These are phyloP conservation scores for Oegoconia quadripuncta DNA, from an alignment of 2,888 invertebrate genomes.

Conservation along the genomic window DNA sequence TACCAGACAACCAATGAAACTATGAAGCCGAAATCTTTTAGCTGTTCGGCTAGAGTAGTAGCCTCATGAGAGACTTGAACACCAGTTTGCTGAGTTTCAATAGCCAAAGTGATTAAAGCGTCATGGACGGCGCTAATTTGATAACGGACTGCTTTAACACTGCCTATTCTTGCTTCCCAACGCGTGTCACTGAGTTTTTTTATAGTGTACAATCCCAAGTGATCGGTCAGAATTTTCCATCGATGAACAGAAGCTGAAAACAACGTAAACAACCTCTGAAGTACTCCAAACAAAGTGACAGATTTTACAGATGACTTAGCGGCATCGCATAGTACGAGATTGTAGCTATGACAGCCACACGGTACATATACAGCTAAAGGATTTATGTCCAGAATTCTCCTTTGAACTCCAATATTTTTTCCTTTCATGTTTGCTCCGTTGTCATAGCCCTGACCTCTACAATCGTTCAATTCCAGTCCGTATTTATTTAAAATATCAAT, in stretches of 20 bases:
- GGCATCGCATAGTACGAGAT: slow-evolving; percentile 23
- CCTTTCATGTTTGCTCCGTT: slow-evolving; percentile 42
- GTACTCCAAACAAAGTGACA: slow-evolving; percentile 35
- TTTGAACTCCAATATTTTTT: slow-evolving; percentile 37
- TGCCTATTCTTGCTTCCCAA: slow-evolving; percentile 14
- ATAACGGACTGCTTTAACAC: slow-evolving; percentile 12
- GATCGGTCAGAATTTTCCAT: slow-evolving; percentile 24
- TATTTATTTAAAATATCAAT: slow-evolving; percentile 28
- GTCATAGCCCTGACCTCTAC: slow-evolving; percentile 40
- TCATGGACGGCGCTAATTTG: slow-evolving; percentile 33
- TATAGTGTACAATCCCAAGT: slow-evolving; percentile 17
- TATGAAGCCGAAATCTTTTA: slow-evolving; percentile 26
- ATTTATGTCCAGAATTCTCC: slow-evolving; percentile 30
- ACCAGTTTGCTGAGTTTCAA: slow-evolving; percentile 20
- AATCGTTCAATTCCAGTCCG: slow-evolving; percentile 28
- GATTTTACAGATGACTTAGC: slow-evolving; percentile 25
- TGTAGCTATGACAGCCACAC: slow-evolving; percentile 22
- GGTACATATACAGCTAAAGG: slow-evolving; percentile 22
- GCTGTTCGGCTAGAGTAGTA: slow-evolving; percentile 16
- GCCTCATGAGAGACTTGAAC: slow-evolving; percentile 20
- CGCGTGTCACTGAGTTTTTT: slow-evolving; percentile 13
- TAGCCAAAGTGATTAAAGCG: slow-evolving; percentile 25
- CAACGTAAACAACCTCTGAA: slow-evolving; percentile 28
- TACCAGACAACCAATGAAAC: slow-evolving; percentile 36
- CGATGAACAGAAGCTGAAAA: slow-evolving; percentile 25